Evolutionary conservation across 2,113 vertebrate species (phyloP).

Genomic region (Saguinus imperator): DNA sequence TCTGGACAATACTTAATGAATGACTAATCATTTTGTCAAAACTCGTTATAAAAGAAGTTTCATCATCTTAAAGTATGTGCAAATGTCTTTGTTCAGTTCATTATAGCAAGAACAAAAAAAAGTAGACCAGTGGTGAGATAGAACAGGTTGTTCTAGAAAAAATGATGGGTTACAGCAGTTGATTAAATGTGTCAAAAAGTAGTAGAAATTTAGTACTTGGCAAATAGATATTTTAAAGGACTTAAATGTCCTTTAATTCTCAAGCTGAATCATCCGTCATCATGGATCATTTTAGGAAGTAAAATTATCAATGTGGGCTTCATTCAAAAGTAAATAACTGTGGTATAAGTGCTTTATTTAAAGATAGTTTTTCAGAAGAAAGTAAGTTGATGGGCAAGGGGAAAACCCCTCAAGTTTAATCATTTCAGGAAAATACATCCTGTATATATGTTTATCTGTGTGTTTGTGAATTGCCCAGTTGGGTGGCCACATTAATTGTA

Average conservation of each 20-base stretch:
- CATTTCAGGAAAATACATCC: not conserved
- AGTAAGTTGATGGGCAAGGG: not conserved
- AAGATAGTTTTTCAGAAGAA: conserved; percentile 9
- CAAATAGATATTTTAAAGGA: conserved; percentile 12
- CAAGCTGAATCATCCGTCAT: not conserved
- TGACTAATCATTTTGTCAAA: not conserved
- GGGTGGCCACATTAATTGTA: not conserved
- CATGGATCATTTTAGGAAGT: not conserved
- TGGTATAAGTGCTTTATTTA: not conserved
- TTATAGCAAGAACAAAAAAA: not conserved
- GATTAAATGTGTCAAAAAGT: not conserved
- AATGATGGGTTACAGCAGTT: not conserved
- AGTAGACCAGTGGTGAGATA: not conserved
- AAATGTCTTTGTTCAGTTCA: not conserved
- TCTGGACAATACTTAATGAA: conserved; percentile 34
- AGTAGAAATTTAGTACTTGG: not conserved
- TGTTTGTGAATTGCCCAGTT: not conserved
- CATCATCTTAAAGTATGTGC: not conserved
- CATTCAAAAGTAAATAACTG: not conserved
- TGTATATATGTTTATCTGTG: not conserved
- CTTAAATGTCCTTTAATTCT: conserved; percentile 19
- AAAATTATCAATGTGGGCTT: not conserved
- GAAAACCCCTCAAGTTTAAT: not conserved
- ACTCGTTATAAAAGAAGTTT: not conserved
- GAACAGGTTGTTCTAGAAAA: not conserved